Base-by-base conservation (phyloP, 2,797 vertebrate genomes). In the Oreortyx pictus region DNA sequence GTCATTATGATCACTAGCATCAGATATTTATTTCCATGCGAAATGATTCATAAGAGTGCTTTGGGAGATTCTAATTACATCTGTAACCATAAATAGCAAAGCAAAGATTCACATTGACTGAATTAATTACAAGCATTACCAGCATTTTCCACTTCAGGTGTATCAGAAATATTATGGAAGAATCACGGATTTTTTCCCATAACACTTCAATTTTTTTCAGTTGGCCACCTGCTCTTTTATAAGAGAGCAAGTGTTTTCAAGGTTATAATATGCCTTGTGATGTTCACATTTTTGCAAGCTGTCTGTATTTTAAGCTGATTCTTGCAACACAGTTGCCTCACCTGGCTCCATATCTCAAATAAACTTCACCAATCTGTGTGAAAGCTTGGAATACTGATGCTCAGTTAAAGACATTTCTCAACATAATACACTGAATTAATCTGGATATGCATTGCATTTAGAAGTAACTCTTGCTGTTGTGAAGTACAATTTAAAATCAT, bases 161-260 rank as follows among this genome's bases (percentile, higher is more conserved):
- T 50, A 5, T 41, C 12, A 11, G 9, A 70, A 77, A 82, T 4
- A 52, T 44, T 52, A 29, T 2, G 2, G 37, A 85, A 70, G 61
- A 3, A 68, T 29, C 8, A 59, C 31, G 8, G 24, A 29, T 57
- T 18, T 44, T 60, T 79, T 82, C 79, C 86, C 25, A 24, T 79
- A 86, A 94, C 79, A 44, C 17, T 83, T 82, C 70, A 75, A 73
- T 44, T 14, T 88, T 84, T 84, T 66, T 37, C 33, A 56, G 19
- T 84, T 82, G 59, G 18, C 31, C 27, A 70, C 31, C 39, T 59
- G 47, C 27, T 4, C 44, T 90, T 82, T 27, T 52, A 13, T 33
- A 88, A 73, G 49, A 88, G 78, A 66, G 50, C 31, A 84, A 93
- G 47, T 84, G 60, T 77, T 84, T 92, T 76, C 57, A 74, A 43